Percentiles rank a stretch among this genome's conserved stretches.
These are phyloP conservation scores for Hydriomena furcata DNA, from an alignment of 2,888 invertebrate species.

Conservation along the genomic window DNA sequence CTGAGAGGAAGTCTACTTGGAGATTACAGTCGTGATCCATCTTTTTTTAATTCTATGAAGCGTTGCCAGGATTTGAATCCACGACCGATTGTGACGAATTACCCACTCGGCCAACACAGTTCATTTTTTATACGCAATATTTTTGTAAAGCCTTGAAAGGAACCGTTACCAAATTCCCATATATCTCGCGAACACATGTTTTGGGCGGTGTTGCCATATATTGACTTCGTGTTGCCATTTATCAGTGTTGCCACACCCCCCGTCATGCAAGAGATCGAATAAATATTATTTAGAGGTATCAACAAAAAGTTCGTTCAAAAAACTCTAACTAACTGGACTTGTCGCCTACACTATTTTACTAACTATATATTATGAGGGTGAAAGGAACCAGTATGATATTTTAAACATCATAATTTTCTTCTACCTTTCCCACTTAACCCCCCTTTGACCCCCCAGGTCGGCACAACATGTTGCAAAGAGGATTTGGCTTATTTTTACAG, in stretches of 20 bases:
- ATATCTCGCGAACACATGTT: constrained; percentile 48
- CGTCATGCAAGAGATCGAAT: constrained; percentile 15
- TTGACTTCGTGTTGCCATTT: constrained; percentile 29
- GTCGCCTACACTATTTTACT: not conserved
- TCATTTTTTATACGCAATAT: constrained; percentile 32
- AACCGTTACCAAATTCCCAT: constrained; percentile 6
- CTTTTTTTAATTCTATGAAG: no score
- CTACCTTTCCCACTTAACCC: no score
- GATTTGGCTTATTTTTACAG: no score
- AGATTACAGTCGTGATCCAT: no score
- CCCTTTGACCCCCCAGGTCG: no score
- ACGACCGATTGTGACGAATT: no score
- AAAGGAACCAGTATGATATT: no score
- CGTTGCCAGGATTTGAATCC: no score
- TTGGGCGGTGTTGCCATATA: constrained; percentile 35
- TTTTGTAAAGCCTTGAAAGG: constrained; percentile 30
- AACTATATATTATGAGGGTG: not conserved
- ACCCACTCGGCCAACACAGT: no score
- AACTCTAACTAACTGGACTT: constrained; percentile 3
- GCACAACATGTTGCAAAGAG: no score
- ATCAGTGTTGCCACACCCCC: constrained; percentile 28
- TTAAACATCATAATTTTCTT: not conserved
- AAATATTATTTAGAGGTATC: constrained; percentile 10
- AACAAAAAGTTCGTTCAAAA: constrained; percentile 1
- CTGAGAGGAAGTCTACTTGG: no score